Evolutionary conservation across 2,797 vertebrate species (phyloP).

Genomic region (Peromyscus melanophrys): DNA sequence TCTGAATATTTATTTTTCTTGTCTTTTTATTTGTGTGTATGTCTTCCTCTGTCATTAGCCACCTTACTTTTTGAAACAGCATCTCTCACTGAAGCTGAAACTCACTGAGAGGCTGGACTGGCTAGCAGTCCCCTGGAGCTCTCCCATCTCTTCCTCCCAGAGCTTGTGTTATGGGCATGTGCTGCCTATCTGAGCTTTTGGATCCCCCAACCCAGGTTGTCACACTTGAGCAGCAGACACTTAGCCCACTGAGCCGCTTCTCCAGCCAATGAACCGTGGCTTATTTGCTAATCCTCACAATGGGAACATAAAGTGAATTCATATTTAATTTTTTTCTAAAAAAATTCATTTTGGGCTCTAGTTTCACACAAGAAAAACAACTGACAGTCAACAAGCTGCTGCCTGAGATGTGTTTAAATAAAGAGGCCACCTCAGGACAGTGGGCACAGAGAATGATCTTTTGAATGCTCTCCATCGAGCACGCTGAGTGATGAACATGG

Average conservation of each 20-base stretch:
- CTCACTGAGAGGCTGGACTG: background rate
- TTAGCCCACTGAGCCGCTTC: background rate
- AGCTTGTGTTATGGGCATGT: background rate
- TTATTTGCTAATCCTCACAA: constrained; percentile 59
- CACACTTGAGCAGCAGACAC: background rate
- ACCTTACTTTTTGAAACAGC: background rate
- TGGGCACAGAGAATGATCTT: background rate
- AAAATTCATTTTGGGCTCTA: constrained; percentile 61
- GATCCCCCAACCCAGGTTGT: background rate
- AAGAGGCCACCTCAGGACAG: background rate
- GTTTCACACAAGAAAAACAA: constrained; percentile 23
- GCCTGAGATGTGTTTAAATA: background rate
- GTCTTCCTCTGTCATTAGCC: background rate
- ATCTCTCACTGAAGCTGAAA: background rate
- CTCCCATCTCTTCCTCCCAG: background rate
- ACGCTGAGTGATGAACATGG: background rate
- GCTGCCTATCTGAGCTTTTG: background rate
- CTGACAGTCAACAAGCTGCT: constrained; percentile 12
- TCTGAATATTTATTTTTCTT: background rate
- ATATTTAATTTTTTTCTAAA: constrained; percentile 24
- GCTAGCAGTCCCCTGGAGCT: background rate
- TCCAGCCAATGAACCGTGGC: background rate
- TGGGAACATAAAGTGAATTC: constrained; percentile 18
- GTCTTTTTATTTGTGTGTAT: background rate
- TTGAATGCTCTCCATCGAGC: background rate